Evolutionary conservation across 2,113 vertebrate species (phyloP), one percentile per base, ranked within the genome.

Genomic region (Dasypus novemcinctus): DNA sequence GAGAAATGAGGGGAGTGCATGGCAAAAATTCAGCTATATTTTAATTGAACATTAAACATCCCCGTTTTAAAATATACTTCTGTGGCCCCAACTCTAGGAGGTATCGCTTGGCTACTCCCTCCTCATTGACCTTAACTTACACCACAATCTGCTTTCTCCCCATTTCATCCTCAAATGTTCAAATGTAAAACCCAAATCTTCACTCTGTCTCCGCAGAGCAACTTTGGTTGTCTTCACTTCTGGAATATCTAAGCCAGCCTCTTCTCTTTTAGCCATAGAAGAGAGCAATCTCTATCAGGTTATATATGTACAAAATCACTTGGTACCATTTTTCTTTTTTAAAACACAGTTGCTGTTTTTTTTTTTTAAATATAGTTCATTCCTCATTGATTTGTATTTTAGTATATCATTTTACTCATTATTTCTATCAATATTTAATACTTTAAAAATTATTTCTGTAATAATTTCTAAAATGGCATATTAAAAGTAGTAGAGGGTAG

Each of bases 341-440:
- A 20, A 27, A 75, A n/a, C n/a, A n/a, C n/a, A n/a, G n/a, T n/a
- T n/a, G n/a, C n/a, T n/a, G n/a, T 52, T 38, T 54, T 93, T 12
- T 54, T 68, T 13, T 76, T 81, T 41, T 15, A 27, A 75, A 69
- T 91, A 76, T 0, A 86, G 18, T 38, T 15, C 23, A 66, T 63
- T 64, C 17, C 41, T 68, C 41, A 79, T 71, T 46, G 11, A 74
- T 83, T 72, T 54, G 13, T 82, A 46, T 91, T 91, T 69, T 43
- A 66, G 14, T 49, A 76, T 86, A 68, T 90, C 10, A 36, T 41
- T 59, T 5, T 54, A 29, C 31, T 66, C 11, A 5, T 92, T 69
- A 41, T 68, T 92, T 76, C 49, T 63, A 23, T 80, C 36, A 87
- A 83, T 79, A 86, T 82, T 61, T 76, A 80, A 61, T 85, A 61